These are phyloP conservation scores for Bicyclus anynana DNA, from an alignment of 1,140 invertebrate species.

Conservation along the genomic window DNA sequence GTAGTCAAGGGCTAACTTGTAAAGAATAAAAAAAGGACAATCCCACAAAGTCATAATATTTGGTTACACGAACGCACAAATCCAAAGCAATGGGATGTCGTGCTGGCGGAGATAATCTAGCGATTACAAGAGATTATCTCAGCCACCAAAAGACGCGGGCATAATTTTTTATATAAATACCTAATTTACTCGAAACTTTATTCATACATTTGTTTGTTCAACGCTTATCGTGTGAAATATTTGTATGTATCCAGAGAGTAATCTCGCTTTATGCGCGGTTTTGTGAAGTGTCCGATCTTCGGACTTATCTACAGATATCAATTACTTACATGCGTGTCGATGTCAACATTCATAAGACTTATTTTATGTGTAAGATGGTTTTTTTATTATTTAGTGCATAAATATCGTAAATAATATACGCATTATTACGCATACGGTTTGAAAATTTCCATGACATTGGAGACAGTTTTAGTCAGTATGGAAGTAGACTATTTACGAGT, in stretches of 20 bases:
- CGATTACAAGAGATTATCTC: conserved; percentile 57
- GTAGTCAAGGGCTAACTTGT: too few relatives aligned
- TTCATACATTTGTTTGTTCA: conserved; percentile 55
- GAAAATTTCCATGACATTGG: background rate
- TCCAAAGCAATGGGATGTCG: conserved; percentile 42
- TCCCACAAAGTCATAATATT: background rate
- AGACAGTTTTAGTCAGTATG: background rate
- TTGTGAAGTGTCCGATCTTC: background rate
- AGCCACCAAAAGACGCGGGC: conserved; percentile 38
- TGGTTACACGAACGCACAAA: conserved; percentile 21
- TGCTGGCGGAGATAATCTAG: conserved; percentile 55
- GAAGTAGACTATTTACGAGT: background rate
- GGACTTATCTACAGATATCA: conserved; percentile 8
- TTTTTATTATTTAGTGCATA: conserved; percentile 2
- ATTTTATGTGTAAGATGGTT: conserved; percentile 1
- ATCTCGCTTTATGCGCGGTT: conserved; percentile 6
- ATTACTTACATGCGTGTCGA: conserved; percentile 8
- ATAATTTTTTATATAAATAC: conserved; percentile 52
- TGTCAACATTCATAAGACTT: conserved; percentile 5
- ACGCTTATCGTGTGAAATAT: conserved; percentile 53
- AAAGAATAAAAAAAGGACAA: background rate
- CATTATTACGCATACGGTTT: background rate
- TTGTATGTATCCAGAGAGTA: conserved; percentile 22
- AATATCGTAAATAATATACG: background rate
- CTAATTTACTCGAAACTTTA: conserved; percentile 54